A percentile compares a stretch with the other conserved stretches of the same genome.
Evolutionary conservation across 2,888 invertebrate genomes (phyloP).

Genomic region (Eilema caniola): DNA sequence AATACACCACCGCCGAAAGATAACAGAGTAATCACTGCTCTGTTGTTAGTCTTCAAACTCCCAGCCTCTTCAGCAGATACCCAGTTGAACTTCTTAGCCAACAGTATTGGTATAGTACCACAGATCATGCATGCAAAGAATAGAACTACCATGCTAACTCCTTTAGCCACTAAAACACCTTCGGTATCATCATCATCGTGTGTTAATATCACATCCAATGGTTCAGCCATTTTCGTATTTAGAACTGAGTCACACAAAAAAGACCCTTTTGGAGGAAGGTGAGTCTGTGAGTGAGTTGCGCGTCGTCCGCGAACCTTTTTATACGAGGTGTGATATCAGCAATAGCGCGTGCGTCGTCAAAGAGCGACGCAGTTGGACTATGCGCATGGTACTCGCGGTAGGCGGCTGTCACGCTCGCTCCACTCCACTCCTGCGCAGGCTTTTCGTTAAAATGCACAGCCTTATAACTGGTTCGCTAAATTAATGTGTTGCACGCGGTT

Average conservation of each 20-base stretch:
- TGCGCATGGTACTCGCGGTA: conserved; percentile 34
- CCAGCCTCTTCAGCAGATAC: conserved; percentile 79
- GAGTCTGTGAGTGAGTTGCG: conserved; percentile 56
- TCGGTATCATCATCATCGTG: conserved; percentile 66
- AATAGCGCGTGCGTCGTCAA: conserved; percentile 75
- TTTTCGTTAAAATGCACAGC: conserved; percentile 61
- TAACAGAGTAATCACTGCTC: conserved; percentile 88
- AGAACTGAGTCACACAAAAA: conserved; percentile 12
- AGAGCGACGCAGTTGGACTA: conserved; percentile 75
- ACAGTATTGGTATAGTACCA: conserved; percentile 91
- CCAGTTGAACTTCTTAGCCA: conserved; percentile 90
- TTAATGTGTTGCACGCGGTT: conserved; percentile 35
- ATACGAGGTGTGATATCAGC: conserved; percentile 71
- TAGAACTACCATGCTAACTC: conserved; percentile 92
- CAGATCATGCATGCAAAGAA: conserved; percentile 91
- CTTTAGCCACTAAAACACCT: conserved; percentile 90
- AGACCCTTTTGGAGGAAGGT: conserved; percentile 37
- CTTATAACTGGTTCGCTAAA: conserved; percentile 59
- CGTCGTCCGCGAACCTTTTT: conserved; percentile 68
- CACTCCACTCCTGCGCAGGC: conserved; percentile 72
- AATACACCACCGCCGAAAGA: conserved; percentile 96
- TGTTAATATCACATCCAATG: conserved; percentile 51
- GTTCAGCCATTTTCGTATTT: conserved; percentile 57
- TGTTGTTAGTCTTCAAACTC: conserved; percentile 80
- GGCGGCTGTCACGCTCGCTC: conserved; percentile 45